phyloP scores from a whole-genome alignment of 2,797 vertebrate species.

The Aphelocoma californica region DNA sequence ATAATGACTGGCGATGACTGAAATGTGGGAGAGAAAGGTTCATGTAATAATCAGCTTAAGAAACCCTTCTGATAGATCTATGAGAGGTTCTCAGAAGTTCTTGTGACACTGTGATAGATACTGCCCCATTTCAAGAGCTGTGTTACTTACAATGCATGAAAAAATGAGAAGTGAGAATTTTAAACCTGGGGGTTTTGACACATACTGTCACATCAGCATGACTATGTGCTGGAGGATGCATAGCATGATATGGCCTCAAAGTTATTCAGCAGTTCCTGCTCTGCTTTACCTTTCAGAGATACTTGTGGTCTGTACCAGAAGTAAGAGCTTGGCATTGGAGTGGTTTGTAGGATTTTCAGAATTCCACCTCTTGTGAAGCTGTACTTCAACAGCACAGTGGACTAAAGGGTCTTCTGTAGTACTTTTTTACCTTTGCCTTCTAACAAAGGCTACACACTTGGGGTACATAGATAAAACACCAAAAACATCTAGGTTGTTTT shows the following conservation, averaged over 20 bases:
- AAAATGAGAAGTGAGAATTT: not conserved
- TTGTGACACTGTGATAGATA: not conserved
- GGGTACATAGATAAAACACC: not conserved
- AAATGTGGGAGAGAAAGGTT: not conserved
- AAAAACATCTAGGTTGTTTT: not conserved
- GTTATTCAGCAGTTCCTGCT: not conserved
- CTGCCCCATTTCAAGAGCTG: not conserved
- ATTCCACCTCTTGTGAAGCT: not conserved
- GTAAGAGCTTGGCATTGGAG: not conserved
- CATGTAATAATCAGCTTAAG: not conserved
- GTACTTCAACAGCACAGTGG: not conserved
- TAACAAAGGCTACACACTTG: not conserved
- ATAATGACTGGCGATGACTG: not conserved
- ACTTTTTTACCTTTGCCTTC: not conserved
- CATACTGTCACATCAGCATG: not conserved
- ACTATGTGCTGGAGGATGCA: not conserved
- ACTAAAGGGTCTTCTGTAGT: not conserved
- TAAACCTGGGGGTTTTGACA: not conserved
- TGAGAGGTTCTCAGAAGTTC: not conserved
- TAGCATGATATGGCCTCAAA: not conserved
- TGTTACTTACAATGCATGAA: not conserved
- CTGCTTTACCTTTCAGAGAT: not conserved
- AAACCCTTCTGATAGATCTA: not conserved
- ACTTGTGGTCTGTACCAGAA: not conserved
- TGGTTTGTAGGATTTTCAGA: not conserved